Base-by-base conservation (phyloP, 2,888 invertebrate species). In the Agriopis marginaria region DNA sequence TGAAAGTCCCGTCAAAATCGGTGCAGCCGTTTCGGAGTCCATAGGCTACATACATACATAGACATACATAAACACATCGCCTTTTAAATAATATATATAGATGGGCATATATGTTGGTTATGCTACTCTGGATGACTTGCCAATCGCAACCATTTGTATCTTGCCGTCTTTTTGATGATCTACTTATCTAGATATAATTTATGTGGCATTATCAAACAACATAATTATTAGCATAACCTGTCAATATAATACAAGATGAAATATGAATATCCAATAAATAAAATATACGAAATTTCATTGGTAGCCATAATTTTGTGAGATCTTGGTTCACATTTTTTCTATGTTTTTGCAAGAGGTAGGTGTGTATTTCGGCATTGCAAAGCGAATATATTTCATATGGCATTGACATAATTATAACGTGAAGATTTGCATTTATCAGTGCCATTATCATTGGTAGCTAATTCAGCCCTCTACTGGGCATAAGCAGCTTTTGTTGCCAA, bases 381-480 rank as follows among this genome's bases (percentile, higher is more conserved):
- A 51, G 32, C 23, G 11, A 51, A 51, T 54, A 54, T 54, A 0
- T 54, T 12, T 17, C 50, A 39, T n/a, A 54, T 54, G 54, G 40
- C 54, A 54, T 54, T 54, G 40, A 39, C n/a, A 40, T 14, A n/a
- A 54, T 54, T 40, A 54, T 32, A 12, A 0, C 6, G 23, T 12
- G 32, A 53, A 53, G 17, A 50, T 54, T 54, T 40, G 54, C 40
- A 54, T 54, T n/a, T 32, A 32, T 32, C 3, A 32, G 32, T 32
- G 32, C 32, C 32, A 32, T 32, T 5, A 32, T 32, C 32, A 1
- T 32, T 32, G 32, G 32, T 5, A 32, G 32, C 32, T 32, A 1
- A 32, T 32, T 32, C 5, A 32, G 32, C 32, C 3, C 32, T 3
- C 3, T 32, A 5, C 32, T 32, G 32, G 32, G 32, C 32, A 3